Evolutionary conservation across 2,888 invertebrate species (phyloP).

Genomic region (Drosophila quinaria): DNA sequence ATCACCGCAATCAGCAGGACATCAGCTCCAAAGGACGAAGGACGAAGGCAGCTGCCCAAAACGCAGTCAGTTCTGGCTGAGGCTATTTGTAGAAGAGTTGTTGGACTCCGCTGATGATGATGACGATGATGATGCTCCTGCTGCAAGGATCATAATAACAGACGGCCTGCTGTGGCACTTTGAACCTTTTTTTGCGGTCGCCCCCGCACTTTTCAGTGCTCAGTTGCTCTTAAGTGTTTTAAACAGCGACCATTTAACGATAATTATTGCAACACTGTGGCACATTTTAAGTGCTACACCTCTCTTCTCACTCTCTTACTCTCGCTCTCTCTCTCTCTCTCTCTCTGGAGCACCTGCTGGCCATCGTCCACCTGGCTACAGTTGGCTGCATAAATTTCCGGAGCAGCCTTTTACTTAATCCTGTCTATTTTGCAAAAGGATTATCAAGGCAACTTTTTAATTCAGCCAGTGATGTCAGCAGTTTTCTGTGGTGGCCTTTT

Average conservation of each 20-base stretch:
- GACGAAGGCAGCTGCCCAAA: slow-evolving; percentile 30
- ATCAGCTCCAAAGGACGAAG: slow-evolving; percentile 36
- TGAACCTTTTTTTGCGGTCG: slow-evolving; percentile 52
- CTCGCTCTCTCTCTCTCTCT: background rate
- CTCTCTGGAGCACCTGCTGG: slow-evolving; percentile 42
- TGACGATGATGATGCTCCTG: slow-evolving; percentile 17
- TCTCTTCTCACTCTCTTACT: background rate
- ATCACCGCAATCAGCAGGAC: slow-evolving; percentile 73
- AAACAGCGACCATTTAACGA: slow-evolving; percentile 79
- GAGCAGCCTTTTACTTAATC: slow-evolving; percentile 77
- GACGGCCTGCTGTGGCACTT: slow-evolving; percentile 62
- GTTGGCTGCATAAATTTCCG: slow-evolving; percentile 73
- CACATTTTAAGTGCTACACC: slow-evolving; percentile 74
- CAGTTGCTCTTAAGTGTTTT: slow-evolving; percentile 70
- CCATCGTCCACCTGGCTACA: slow-evolving; percentile 56
- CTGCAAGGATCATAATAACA: slow-evolving; percentile 70
- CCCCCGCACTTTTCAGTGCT: slow-evolving; percentile 22
- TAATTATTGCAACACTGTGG: slow-evolving; percentile 81
- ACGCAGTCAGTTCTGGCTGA: slow-evolving; percentile 25
- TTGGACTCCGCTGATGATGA: slow-evolving; percentile 15
- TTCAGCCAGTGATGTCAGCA: slow-evolving; percentile 71
- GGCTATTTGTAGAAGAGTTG: slow-evolving; percentile 14
- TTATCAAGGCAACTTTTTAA: slow-evolving; percentile 81
- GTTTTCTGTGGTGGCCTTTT: slow-evolving; percentile 71
- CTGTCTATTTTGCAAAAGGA: slow-evolving; percentile 80